Conservation (phyloP, 2,113 vertebrate genomes). For the Tachysurus fulvidraco region DNA sequence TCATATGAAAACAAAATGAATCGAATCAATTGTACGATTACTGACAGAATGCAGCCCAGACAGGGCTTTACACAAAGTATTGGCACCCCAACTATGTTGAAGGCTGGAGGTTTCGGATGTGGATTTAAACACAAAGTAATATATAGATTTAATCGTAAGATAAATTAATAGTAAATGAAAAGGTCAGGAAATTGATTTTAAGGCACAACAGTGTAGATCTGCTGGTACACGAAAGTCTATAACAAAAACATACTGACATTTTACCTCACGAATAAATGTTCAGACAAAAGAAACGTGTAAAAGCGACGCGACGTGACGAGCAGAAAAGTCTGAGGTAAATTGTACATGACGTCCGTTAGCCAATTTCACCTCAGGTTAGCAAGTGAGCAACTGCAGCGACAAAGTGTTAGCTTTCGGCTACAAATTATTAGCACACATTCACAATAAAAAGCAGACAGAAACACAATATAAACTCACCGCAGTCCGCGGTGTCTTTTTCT, state of each 20-base stretch:
- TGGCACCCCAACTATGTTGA: not conserved
- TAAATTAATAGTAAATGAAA: not conserved
- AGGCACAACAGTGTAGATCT: too few species aligned
- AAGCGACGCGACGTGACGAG: too few species aligned
- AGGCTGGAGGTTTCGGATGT: not conserved
- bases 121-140: not conserved
- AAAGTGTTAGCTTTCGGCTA: too few species aligned
- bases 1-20: too few species aligned
- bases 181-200: not conserved
- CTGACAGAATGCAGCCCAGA: not conserved
- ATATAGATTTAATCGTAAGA: too few species aligned
- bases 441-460: not conserved
- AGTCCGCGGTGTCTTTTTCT: conserved; percentile 65
- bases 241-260: not conserved
- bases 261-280: not conserved
- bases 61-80: not conserved
- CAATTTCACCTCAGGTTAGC: not conserved
- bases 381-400: not conserved
- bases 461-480: conserved; percentile 59
- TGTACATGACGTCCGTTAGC: too few species aligned
- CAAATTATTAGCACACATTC: too few species aligned
- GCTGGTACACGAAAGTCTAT: not conserved
- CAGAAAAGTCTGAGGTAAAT: not conserved
- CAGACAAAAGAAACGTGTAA: not conserved
- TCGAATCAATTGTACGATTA: too few species aligned